A percentile compares a stretch with the other conserved stretches of the same genome.
Evolutionary conservation across 2,888 invertebrate genomes (phyloP).

Genomic region (Isoperla grammatica): DNA sequence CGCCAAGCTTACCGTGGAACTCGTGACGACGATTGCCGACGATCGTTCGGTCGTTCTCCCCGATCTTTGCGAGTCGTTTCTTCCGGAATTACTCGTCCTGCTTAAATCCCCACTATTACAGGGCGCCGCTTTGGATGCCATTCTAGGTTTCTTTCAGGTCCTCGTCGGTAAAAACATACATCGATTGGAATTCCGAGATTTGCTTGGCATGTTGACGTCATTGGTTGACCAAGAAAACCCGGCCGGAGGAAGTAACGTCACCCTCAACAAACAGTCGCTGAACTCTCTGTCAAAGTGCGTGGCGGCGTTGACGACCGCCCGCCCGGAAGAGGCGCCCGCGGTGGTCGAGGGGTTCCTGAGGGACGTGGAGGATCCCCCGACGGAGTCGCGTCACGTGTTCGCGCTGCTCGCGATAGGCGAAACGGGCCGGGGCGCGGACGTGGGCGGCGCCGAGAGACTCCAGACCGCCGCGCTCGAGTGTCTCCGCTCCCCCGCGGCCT

Average conservation of each 20-base stretch:
- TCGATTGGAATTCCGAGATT: constrained; percentile 72
- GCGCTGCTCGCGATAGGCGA: constrained; percentile 93
- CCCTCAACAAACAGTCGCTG: constrained; percentile 57
- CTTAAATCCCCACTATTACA: constrained; percentile 89
- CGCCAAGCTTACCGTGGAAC: constrained; percentile 81
- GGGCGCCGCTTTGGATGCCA: constrained; percentile 86
- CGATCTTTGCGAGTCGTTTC: constrained; percentile 64
- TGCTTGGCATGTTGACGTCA: constrained; percentile 69
- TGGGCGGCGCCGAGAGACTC: constrained; percentile 67
- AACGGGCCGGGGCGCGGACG: constrained; percentile 87
- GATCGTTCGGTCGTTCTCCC: constrained; percentile 73
- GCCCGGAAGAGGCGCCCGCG: constrained; percentile 62
- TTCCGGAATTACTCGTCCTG: constrained; percentile 78
- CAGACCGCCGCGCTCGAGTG: constrained; percentile 78
- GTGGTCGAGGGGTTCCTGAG: constrained; percentile 62
- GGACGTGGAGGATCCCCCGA: constrained; percentile 63
- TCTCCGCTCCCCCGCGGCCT: constrained; percentile 84
- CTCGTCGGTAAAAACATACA: constrained; percentile 77
- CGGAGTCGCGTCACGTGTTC: constrained; percentile 84
- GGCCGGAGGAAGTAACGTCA: constrained; percentile 2
- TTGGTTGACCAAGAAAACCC: constrained; percentile 53
- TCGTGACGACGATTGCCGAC: constrained; percentile 76
- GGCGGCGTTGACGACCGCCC: constrained; percentile 83
- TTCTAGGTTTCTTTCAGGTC: constrained; percentile 90
- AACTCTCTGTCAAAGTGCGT: constrained; percentile 96